Percentiles rank a stretch among this genome's conserved stretches.
Conservation (phyloP, 2,113 vertebrate species). For the Pseudopipra pipra region DNA sequence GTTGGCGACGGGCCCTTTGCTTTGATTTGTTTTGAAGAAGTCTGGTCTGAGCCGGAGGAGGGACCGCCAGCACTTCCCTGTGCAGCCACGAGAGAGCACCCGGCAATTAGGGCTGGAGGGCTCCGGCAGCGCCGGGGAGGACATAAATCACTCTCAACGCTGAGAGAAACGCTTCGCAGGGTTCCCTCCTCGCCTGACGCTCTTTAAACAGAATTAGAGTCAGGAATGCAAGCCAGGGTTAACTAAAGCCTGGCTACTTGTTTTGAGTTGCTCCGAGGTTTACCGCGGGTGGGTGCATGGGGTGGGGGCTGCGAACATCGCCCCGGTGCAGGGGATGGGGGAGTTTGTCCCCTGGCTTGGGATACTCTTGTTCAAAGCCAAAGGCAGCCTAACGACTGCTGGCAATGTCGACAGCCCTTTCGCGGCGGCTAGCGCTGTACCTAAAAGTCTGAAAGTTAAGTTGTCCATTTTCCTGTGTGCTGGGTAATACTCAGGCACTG, state of each 20-base stretch:
- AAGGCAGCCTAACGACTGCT: constrained; percentile 31
- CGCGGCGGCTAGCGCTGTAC: background rate
- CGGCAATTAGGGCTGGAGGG: constrained; percentile 68
- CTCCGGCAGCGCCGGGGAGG: background rate
- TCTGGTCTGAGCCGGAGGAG: background rate
- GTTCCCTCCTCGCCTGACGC: background rate
- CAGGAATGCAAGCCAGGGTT: background rate
- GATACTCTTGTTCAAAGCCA: background rate
- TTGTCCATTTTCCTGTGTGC: background rate
- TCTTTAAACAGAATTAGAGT: background rate
- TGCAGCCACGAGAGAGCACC: constrained; percentile 80
- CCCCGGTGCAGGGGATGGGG: background rate
- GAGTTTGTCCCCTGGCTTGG: background rate
- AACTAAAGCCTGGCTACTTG: background rate
- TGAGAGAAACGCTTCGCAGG: background rate
- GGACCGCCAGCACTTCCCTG: constrained; percentile 59
- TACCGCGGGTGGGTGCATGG: fast-evolving
- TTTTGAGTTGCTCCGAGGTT: background rate
- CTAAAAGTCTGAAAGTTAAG: background rate
- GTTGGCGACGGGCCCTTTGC: background rate
- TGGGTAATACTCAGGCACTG: background rate
- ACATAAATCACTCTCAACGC: background rate
- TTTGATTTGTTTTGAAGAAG: background rate
- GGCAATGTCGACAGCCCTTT: background rate
- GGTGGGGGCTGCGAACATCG: background rate